phyloP scores from a whole-genome alignment of 2,797 vertebrate genomes.

The Apodemus agrarius region DNA sequence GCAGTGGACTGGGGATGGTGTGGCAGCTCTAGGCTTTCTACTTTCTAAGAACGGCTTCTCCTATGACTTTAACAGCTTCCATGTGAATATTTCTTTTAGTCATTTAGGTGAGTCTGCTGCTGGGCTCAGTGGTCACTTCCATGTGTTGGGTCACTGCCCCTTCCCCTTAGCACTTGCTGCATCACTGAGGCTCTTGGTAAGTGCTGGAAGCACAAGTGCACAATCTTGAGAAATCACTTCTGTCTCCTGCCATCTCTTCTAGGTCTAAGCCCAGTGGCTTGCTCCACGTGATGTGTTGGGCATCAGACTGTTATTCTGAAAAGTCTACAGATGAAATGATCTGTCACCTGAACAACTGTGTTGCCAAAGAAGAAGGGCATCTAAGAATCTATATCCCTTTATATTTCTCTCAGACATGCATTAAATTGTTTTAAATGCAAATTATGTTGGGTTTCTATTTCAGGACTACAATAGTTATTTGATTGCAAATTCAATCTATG shows the following conservation, averaged over 20 bases:
- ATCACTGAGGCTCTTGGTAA: neutral
- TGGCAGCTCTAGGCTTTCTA: neutral
- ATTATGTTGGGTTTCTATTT: neutral
- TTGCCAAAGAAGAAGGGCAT: neutral
- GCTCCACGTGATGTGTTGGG: neutral
- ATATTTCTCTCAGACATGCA: neutral
- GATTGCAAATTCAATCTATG: neutral
- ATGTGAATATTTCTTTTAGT: neutral
- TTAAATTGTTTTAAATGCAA: neutral
- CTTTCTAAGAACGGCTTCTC: neutral
- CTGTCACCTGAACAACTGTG: neutral
- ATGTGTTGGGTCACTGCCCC: neutral
- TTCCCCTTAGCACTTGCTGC: neutral
- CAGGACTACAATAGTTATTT: neutral
- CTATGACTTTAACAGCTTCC: neutral
- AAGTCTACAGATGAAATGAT: neutral
- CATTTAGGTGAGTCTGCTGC: neutral
- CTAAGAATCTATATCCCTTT: neutral
- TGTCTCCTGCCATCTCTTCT: neutral
- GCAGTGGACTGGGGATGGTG: neutral
- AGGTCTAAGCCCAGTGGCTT: neutral
- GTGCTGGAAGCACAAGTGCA: neutral
- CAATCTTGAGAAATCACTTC: neutral
- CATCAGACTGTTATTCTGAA: neutral
- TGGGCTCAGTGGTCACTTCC: neutral